Evolutionary conservation across 2,888 invertebrate species (phyloP), one percentile per base, ranked within the genome.

Genomic region (Schizaphis graminum): DNA sequence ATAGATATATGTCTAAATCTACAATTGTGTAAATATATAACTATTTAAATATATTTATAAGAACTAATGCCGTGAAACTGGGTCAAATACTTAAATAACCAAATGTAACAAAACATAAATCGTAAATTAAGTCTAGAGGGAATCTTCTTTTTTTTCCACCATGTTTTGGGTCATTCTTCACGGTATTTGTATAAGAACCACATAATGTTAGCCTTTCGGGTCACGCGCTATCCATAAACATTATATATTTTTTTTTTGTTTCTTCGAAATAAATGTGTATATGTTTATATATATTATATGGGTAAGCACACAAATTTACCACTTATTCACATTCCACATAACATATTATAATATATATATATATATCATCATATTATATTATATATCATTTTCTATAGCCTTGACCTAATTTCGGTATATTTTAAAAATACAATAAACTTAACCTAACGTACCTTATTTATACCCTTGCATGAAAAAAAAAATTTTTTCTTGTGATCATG

Each of bases 201-300:
- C 61, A 61, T 86, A 90, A 85, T 91, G n/a, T 86, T 35, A 93
- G 44, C 84, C 85, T 86, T 57, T 47, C 41, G 49, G 94, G 90
- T 94, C 93, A 94, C 90, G 90, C 41, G 61, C 90, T n/a, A 85
- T 56, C n/a, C n/a, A 49, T 93, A 94, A 94, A 94, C 86, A 87
- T 61, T 21, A n/a, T 21, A 8, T 53, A 8, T 16, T 88, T 16
- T 88, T 93, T 88, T 94, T 94, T 90, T 94, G 85, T 90, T 89
- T 89, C 89, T 89, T 93, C 56, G 49, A 57, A 24, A 57, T 56
- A 44, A 47, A 56, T 53, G 57, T 77, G 26, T 87, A 35, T 24
- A n/a, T n/a, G 26, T 7, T 2, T n/a, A 26, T 67, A n/a, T 49
- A n/a, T 49, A 91, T 53, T 28, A 16, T 44, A 61, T 56, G 24